phyloP scores from a whole-genome alignment of 2,113 vertebrate genomes.

The Actinemys pallida region DNA sequence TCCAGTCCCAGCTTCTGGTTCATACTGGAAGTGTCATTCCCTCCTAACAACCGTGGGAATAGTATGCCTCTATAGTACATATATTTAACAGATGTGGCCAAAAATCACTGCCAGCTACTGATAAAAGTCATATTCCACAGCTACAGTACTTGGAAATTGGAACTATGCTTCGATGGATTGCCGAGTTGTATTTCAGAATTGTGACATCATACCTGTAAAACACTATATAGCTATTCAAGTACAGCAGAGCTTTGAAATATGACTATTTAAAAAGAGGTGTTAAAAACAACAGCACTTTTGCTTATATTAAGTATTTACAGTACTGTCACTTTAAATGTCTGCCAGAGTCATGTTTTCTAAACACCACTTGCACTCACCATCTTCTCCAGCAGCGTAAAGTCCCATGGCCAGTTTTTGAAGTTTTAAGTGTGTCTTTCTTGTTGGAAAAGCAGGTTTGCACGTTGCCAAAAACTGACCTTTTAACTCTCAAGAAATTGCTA shows the following conservation, averaged over 20 bases:
- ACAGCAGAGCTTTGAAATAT: background rate
- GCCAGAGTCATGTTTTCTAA: background rate
- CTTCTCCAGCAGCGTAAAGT: background rate
- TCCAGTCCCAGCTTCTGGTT: background rate
- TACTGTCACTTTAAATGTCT: background rate
- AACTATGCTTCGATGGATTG: rapidly evolving
- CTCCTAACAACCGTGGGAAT: background rate
- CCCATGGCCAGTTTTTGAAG: background rate
- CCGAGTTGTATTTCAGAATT: background rate
- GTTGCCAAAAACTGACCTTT: background rate
- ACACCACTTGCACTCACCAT: background rate
- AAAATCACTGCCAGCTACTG: slow-evolving; percentile 10
- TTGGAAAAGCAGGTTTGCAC: background rate
- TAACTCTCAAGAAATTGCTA: background rate
- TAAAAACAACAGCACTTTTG: background rate
- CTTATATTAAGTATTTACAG: slow-evolving; percentile 9
- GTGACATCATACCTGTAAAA: background rate
- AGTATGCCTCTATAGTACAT: background rate
- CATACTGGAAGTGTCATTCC: background rate
- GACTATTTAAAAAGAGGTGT: background rate
- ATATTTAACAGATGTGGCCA: slow-evolving; percentile 21
- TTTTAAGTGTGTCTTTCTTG: background rate
- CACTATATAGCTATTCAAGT: background rate
- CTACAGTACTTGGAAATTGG: background rate
- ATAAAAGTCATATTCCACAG: slow-evolving; percentile 16